Conservation (phyloP, 2,888 invertebrate genomes). For the Hemaris fuciformis region DNA sequence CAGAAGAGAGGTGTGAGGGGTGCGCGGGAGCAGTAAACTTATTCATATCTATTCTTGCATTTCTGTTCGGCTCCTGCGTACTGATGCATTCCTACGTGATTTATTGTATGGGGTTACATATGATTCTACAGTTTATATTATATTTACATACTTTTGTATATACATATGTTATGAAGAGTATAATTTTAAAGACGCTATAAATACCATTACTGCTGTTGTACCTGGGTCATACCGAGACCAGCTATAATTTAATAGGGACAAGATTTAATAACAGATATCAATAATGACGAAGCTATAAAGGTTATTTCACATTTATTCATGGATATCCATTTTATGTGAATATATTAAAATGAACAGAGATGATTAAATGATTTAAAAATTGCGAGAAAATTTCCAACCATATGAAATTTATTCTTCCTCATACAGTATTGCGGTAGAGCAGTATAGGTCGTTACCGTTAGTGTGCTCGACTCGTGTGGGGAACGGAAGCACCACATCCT, state of each 20-base stretch:
- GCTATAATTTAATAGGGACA: no score
- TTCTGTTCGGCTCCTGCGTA: not conserved
- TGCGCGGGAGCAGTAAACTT: not conserved
- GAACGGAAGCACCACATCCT: constrained; percentile 75
- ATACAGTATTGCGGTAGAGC: constrained; percentile 30
- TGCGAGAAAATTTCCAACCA: constrained; percentile 21
- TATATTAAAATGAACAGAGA: not conserved
- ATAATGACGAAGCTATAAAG: no score
- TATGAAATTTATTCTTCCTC: constrained; percentile 35
- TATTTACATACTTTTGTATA: no score
- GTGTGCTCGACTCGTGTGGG: constrained; percentile 40
- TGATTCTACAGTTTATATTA: no score
- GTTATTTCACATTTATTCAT: not conserved
- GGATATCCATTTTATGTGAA: not conserved
- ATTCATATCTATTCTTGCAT: not conserved
- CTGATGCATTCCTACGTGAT: not conserved
- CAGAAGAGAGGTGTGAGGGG: not conserved
- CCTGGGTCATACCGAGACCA: no score
- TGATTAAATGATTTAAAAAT: constrained; percentile 15
- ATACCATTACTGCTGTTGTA: no score
- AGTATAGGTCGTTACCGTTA: constrained; percentile 53
- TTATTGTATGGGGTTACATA: not conserved
- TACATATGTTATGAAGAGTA: no score
- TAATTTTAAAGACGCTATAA: no score
- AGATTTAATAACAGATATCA: no score